Conservation (phyloP, 2,113 vertebrate species). For the Capra hircus region DNA sequence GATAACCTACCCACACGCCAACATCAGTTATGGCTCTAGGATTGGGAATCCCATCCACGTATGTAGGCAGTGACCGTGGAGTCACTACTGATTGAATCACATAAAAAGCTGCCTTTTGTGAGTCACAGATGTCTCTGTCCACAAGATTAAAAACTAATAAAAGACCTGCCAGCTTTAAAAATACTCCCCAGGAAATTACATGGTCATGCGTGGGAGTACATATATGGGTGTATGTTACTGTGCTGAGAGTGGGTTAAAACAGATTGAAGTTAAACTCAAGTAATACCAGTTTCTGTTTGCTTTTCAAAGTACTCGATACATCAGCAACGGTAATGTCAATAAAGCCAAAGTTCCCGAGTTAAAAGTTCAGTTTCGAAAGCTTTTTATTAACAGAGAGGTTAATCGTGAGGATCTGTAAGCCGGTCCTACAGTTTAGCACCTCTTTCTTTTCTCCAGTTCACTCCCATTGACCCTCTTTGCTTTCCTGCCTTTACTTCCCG, state of each 20-base stretch:
- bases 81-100: background rate
- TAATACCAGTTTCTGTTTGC: constrained; percentile 36
- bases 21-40: background rate
- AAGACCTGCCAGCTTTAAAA: background rate
- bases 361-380: constrained; percentile 52
- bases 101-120: background rate
- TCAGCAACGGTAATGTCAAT: constrained; percentile 55
- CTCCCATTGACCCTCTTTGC: background rate
- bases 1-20: background rate
- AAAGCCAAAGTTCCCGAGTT: constrained; percentile 51
- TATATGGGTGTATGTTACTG: background rate
- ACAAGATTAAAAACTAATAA: background rate
- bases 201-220: accelerated
- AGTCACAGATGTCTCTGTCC: background rate
- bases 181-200: background rate
- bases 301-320: constrained; percentile 70
- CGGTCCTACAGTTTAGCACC: background rate
- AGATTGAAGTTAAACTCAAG: background rate
- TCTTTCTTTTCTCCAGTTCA: background rate
- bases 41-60: background rate
- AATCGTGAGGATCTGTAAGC: background rate
- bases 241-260: background rate
- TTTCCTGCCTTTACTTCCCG: background rate
- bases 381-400: background rate
- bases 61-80: background rate